Conservation (phyloP, 1,140 invertebrate species). For the Chelonus insularis region DNA sequence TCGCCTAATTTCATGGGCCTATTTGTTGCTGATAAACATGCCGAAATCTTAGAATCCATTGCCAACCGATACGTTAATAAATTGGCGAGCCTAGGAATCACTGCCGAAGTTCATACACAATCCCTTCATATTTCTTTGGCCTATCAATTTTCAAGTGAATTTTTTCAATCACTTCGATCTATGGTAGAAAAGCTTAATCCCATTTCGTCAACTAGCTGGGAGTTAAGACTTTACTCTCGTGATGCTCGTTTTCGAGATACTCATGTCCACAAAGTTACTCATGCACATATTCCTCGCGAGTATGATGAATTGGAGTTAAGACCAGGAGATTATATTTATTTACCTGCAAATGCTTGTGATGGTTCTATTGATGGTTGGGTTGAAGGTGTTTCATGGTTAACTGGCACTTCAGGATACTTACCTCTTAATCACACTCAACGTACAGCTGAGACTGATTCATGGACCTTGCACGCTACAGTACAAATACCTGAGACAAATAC, state of each 20-base stretch:
- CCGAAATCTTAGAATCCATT: constrained; percentile 74
- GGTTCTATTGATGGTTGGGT: constrained; percentile 83
- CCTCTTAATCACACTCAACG: constrained; percentile 81
- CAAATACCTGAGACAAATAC: constrained; percentile 54
- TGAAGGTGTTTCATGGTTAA: constrained; percentile 84
- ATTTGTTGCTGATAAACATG: constrained; percentile 78
- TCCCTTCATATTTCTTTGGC: constrained; percentile 85
- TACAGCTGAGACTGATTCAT: constrained; percentile 85
- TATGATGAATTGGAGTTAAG: constrained; percentile 83
- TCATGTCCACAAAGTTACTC: constrained; percentile 79
- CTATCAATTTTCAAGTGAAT: constrained; percentile 78
- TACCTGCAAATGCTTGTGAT: constrained; percentile 72
- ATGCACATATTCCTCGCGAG: constrained; percentile 75
- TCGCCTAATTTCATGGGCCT: constrained; percentile 87
- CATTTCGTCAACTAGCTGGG: constrained; percentile 72
- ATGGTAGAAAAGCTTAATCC: constrained; percentile 74
- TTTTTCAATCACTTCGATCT: constrained; percentile 72
- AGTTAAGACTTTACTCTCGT: constrained; percentile 82
- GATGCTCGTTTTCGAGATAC: constrained; percentile 72
- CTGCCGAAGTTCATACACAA: constrained; percentile 74
- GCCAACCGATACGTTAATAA: constrained; percentile 77
- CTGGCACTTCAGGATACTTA: constrained; percentile 76
- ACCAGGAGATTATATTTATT: constrained; percentile 83
- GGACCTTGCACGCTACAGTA: constrained; percentile 80
- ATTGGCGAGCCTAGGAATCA: constrained; percentile 73